phyloP scores from a whole-genome alignment of 2,113 vertebrate species.

The Ifrita kowaldi region DNA sequence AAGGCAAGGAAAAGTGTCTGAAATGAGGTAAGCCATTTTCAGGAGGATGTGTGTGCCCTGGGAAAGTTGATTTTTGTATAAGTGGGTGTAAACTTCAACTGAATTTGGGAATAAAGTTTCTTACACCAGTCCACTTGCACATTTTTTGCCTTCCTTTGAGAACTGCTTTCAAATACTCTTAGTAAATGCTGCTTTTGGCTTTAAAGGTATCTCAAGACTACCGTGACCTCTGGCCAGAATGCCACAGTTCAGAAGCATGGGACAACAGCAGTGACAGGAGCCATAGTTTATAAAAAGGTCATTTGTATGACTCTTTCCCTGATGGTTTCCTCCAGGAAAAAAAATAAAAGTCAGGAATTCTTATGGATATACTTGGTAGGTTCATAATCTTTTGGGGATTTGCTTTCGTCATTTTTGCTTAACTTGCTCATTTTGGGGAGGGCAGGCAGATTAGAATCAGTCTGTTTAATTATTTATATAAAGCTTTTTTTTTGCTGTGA shows the following conservation, averaged over 20 bases:
- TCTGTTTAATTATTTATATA: not conserved
- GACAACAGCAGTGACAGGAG: not conserved
- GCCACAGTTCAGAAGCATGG: not conserved
- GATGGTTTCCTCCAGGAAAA: not conserved
- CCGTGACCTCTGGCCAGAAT: not conserved
- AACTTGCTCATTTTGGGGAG: not conserved
- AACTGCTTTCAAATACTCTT: not conserved
- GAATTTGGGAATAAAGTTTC: not conserved
- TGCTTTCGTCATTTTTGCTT: fast-evolving
- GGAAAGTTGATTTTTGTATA: not conserved
- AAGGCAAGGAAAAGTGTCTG: not conserved
- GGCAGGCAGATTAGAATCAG: not conserved
- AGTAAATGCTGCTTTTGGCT: not conserved
- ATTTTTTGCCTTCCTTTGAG: not conserved
- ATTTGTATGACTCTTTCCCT: not conserved
- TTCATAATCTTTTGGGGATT: not conserved
- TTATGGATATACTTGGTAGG: not conserved
- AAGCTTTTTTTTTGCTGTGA: not conserved
- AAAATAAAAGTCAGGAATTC: not conserved
- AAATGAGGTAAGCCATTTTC: not conserved
- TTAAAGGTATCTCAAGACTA: not conserved
- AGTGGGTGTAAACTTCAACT: not conserved
- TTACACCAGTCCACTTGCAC: not conserved
- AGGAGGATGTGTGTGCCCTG: fast-evolving
- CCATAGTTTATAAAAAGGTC: not conserved